Base-by-base conservation (phyloP, 2,797 vertebrate genomes). In the Odontamblyopus rebecca region DNA sequence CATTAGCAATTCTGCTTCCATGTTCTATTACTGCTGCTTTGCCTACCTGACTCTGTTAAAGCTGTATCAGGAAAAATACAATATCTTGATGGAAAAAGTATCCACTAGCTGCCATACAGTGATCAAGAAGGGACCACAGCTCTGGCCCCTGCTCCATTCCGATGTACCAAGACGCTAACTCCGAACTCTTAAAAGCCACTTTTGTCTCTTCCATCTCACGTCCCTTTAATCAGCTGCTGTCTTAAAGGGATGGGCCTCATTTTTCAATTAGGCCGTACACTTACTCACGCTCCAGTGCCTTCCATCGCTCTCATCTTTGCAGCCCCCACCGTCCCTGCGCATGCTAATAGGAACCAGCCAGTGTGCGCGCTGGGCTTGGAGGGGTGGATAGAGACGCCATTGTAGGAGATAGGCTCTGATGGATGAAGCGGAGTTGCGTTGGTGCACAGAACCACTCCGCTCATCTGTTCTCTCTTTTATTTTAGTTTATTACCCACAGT, bases 191-290 rank as follows among this genome's bases (percentile, higher is more conserved):
- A n/a, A 67, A 67, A 67, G 50, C 44, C 65, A 53, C 48, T 69
- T 48, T 69, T 63, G 32, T 80, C 66, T 78, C 67, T 48, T 73
- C 73, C 80, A 76, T 78, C 66, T 70, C 70, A 76, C 64, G 69
- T 79, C 80, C 63, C 79, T 86, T 88, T 79, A 84, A 83, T 82
- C 76, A 79, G 79, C 72, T 75, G 65, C 67, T 54, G 48, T 83
- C 80, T 90, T 82, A 72, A 78, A 59, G 82, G 60, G 72, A 78
- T 50, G 26, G 76, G 77, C 64, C 73, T 86, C 68, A 74, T 87
- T 91, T 91, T 90, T 89, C 89, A 91, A 87, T 90, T 85, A 91
- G 71, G 73, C 72, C 50, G 51, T 61, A 77, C 68, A 82, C 78
- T 85, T 60, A 71, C 78, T 79, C 71, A 83, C 53, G 81, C 86